phyloP scores from a whole-genome alignment of 2,113 vertebrate genomes.

The Crotophaga sulcirostris region DNA sequence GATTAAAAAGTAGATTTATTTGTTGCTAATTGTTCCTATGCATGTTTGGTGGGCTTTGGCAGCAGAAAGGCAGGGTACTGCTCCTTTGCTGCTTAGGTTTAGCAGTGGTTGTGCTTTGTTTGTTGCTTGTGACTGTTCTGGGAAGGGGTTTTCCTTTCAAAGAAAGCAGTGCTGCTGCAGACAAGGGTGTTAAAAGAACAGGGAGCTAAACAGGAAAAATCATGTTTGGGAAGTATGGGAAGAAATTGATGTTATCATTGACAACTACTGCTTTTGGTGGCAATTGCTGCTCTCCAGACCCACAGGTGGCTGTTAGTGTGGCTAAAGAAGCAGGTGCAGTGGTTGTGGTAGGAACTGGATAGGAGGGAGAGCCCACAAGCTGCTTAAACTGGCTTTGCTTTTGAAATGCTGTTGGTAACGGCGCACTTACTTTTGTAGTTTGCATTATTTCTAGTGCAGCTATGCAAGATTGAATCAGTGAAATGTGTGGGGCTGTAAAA shows the following conservation, averaged over 20 bases:
- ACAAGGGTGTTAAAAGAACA: not conserved
- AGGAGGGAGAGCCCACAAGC: not conserved
- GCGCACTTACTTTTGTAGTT: not conserved
- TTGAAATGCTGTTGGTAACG: not conserved
- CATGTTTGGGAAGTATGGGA: not conserved
- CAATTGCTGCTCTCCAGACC: not conserved
- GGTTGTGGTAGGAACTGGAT: not conserved
- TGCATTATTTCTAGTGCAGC: not conserved
- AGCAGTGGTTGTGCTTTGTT: not conserved
- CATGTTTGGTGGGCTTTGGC: not conserved
- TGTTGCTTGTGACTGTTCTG: not conserved
- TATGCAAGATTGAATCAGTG: not conserved
- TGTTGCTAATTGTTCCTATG: not conserved
- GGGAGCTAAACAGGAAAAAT: not conserved
- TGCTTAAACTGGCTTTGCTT: not conserved
- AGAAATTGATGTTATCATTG: not conserved
- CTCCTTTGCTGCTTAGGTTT: accelerated
- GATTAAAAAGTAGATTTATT: not conserved
- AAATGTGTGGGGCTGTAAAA: not conserved
- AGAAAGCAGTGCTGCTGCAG: not conserved
- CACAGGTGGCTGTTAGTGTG: not conserved
- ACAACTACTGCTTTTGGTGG: not conserved
- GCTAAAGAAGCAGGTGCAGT: not conserved
- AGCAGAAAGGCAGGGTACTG: not conserved
- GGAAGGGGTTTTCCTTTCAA: not conserved